Evolutionary conservation across 2,888 invertebrate genomes (phyloP), one percentile per base, ranked within the genome.

Genomic region (Melanchra persicariae): DNA sequence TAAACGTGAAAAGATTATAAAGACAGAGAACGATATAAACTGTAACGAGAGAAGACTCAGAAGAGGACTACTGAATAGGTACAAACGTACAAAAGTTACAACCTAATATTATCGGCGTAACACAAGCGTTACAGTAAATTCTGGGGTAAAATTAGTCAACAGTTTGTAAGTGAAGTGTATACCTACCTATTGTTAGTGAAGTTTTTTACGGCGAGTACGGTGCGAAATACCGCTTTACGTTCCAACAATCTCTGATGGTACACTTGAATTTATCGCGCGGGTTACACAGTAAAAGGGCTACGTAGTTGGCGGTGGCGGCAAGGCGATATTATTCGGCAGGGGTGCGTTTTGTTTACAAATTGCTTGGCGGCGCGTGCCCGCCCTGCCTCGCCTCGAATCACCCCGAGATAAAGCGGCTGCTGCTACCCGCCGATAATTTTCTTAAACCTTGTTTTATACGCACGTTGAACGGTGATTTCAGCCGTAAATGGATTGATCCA

Each of bases 331-430:
- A 92, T 93, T 93, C 90, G 90, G 89, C 83, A 86, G 89, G 92
- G 93, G 91, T 93, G 90, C 92, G 94, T 93, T 94, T 95, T 95
- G 95, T 94, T 92, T 95, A 94, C 94, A 95, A 95, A 95, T 95
- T 94, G 93, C 90, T 91, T 87, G 88, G 87, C 87, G 90, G 93
- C 89, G 93, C 92, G 93, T 93, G 94, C 91, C 90, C 87, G 86
- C 74, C 68, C 66, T 72, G 70, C 85, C 87, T 88, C 86, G 85
- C 79, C 85, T 87, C 83, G 86, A 89, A 91, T 91, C 89, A 89
- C 89, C 88, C 87, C 87, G 74, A 91, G 90, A 91, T 93, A 92
- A 91, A 91, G 87, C 88, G 87, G 86, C 88, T 87, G 85, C 90
- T 90, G 90, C 86, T 88, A 87, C 89, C 88, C 88, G 80, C 88